Base-by-base conservation (phyloP, 2,113 vertebrate genomes). In the Leucopsar rothschildi region DNA sequence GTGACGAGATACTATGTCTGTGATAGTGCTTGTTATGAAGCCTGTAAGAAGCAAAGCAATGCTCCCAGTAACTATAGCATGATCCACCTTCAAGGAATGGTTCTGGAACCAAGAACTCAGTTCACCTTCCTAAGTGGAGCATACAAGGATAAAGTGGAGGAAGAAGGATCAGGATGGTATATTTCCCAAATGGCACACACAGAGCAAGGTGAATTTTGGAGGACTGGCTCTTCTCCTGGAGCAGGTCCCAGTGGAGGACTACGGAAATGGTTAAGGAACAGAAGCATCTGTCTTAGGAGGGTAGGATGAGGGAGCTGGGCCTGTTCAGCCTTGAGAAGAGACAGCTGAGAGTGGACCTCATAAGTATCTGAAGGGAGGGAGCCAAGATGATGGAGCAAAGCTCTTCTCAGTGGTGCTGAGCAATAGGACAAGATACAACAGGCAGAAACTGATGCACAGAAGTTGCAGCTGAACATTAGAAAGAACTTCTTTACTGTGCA, bases 181-280 rank as follows among this genome's bases (percentile, higher is more conserved):
- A 64, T 49, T 88, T 92, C 84, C 90, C 50, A 11, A 77, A 82
- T 45, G 37, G 65, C 84, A 70, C 9, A 17, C 75, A 40, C 7
- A 19, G 21, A 79, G 52, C 2, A 11, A 76, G 73, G 53, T 61
- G 72, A 63, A 91, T 77, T 96, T 90, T 12, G 91, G 42, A 70
- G 47, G 49, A 66, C 37, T 72, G 50, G 12, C 45, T 96, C 84
- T 45, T 45, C 23, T 52, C 27, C 63, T 77, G 63, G 45, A 39
- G 45, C 10, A 69, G 18, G 33, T 53, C 39, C 23, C 12, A 45
- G 55, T 0, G 0, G 33, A 69, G 18, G 10, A 20, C 37, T 44
- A 52, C 0, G 4, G 45, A 45, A 60, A 60, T 23, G 8, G 37
- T 69, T 23, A 39, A 69, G 5, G 5, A 39, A 9, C 33, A 53